Evolutionary conservation across 2,888 invertebrate genomes (phyloP), one percentile per base, ranked within the genome.

Genomic region (Phengaris alcon): DNA sequence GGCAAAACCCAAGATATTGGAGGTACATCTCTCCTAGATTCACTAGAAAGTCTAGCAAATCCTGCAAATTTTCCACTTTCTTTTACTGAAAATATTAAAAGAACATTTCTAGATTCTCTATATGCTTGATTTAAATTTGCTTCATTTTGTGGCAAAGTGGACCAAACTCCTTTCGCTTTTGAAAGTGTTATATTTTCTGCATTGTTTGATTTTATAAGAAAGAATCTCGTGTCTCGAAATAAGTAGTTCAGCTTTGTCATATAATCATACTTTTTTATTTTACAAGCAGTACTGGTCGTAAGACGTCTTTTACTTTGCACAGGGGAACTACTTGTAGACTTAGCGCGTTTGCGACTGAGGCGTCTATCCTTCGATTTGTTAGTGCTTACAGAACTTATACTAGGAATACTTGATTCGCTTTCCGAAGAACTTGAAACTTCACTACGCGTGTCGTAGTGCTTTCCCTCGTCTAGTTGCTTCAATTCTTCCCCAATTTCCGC

Each of bases 191-290:
- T 97, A 89, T 99, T 99, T 90, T 99, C 99, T 77, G 97, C 97
- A 91, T 99, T 99, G 90, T 99, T 99, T 74, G 99, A 99, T 92
- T 99, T 99, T 83, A 99, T 99, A 76, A 99, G 95, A 93, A 99
- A 99, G 94, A 98, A 99, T 80, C 97, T 95, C 73, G 99, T 97
- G 87, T 98, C 98, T 81, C 98, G 95, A 90, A 99, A 99, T 81
- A 99, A 94, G 90, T 99, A 98, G 92, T 98, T 98, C 80, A 99
- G 90, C 91, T 98, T 97, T 46, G 97, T 97, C 91, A 96, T 94
- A 84, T 97, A 97, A 90, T 97, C 97, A 85, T 97, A 97, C 10
- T 96, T 96, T 88, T 96, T 96, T 76, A 94, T 90, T 87, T 91
- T 90, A 54, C 78, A 77, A 78, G 22, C 22, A 22, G 83, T 88